Evolutionary conservation across 2,888 invertebrate species (phyloP).

Genomic region (Sinopyrophorus schimmeli): DNA sequence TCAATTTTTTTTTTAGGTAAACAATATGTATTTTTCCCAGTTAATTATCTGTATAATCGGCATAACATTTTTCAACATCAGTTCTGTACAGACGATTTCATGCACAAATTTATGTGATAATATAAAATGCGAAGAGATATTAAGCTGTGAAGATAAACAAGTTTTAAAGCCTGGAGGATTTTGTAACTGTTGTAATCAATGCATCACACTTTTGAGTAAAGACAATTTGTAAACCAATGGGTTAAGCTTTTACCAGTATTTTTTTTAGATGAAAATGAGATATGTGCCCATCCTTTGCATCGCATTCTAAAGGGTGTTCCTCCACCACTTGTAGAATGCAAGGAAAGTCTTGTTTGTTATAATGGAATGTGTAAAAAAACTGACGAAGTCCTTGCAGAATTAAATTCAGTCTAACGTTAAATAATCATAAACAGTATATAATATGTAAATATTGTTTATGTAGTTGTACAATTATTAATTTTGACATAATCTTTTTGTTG

Average conservation of each 20-base stretch:
- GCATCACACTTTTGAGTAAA: slow-evolving; percentile 6
- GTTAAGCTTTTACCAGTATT: too few species aligned
- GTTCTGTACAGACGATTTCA: too few species aligned
- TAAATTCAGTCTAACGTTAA: too few species aligned
- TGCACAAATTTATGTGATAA: slow-evolving; percentile 1
- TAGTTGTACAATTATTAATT: too few species aligned
- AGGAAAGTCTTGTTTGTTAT: slow-evolving; percentile 1
- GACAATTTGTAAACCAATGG: too few species aligned
- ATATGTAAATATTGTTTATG: too few species aligned
- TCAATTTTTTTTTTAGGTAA: too few species aligned
- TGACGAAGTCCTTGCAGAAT: too few species aligned
- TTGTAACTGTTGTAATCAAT: slow-evolving; percentile 5
- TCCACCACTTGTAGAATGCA: background rate
- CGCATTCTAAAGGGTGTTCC: background rate
- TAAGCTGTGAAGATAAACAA: background rate
- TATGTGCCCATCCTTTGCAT: background rate
- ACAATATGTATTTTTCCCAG: too few species aligned
- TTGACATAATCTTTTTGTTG: too few species aligned
- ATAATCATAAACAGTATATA: too few species aligned
- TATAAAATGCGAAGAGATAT: background rate
- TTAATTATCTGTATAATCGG: too few species aligned
- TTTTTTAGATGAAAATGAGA: slow-evolving; percentile 1
- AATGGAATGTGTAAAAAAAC: slow-evolving; percentile 28
- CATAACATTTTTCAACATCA: background rate
- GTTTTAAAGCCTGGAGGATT: slow-evolving; percentile 3